Evolutionary conservation across 2,797 vertebrate genomes (phyloP), one percentile per base, ranked within the genome.

Genomic region (Trematomus bernacchii): DNA sequence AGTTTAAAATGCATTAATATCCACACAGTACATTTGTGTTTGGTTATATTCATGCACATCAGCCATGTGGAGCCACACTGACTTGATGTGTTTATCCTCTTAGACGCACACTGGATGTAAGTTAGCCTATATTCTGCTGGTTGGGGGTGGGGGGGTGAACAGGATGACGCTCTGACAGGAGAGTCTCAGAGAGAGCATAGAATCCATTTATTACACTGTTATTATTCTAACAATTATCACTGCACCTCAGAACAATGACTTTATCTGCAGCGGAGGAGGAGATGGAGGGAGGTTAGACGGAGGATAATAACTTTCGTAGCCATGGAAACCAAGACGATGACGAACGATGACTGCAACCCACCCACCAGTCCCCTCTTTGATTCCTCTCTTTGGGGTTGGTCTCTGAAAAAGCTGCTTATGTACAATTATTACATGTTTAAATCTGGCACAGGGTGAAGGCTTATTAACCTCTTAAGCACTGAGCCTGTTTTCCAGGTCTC

Each of bases 151-250:
- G n/a, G 51, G 53, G 47, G 54, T 33, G 15, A 68, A 18, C 4
- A 60, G 37, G 59, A 52, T 19, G 51, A 66, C 37, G 52, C 3
- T 0, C 40, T 43, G 44, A 80, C 18, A 7, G 60, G 12, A 73
- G 30, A 4, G 14, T 76, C 50, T 71, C 48, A 12, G 47, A 27
- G 48, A 69, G 53, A 51, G 37, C n/a, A 51, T 16, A 44, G 16
- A 33, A 67, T 62, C 57, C 57, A 30, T 78, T 79, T 30, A 71
- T 71, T 50, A 55, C 51, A 57, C 66, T 54, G 46, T 76, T 80
- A 80, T 82, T 71, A 78, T 68, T 80, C 55, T 43, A 65, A 71
- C 73, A 83, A 84, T 89, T 85, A 87, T 86, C 64, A 59, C 62
- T 63, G 72, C 60, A 64, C 71, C 59, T 44, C 53, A 43, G 64